These are phyloP conservation scores for Danaus melanippus DNA, from an alignment of 1,140 invertebrate genomes.

Conservation along the genomic window DNA sequence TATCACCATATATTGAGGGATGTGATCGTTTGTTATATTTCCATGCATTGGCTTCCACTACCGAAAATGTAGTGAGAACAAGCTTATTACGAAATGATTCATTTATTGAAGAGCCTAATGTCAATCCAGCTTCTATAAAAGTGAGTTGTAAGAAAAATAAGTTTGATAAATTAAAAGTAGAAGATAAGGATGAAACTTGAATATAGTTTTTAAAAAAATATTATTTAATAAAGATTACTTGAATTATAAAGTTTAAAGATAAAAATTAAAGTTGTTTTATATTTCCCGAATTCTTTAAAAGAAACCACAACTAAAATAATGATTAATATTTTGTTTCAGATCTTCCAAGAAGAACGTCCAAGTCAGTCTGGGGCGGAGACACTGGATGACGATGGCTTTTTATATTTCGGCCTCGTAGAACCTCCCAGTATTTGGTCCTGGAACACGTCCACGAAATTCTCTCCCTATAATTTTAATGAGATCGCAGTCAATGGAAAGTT, in stretches of 20 bases:
- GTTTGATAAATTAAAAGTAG: too few species aligned
- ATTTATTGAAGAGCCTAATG: constrained; percentile 55
- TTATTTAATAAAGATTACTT: too few species aligned
- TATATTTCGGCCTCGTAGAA: constrained; percentile 74
- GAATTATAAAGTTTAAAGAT: too few species aligned
- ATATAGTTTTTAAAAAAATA: too few species aligned
- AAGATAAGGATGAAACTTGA: too few species aligned
- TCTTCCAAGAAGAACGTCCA: constrained; percentile 61
- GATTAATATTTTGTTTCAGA: constrained; percentile 22
- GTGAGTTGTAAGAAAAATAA: constrained; percentile 28
- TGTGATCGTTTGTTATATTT: constrained; percentile 79
- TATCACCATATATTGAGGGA: constrained; percentile 70
- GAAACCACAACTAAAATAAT: too few species aligned
- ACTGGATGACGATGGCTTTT: constrained; percentile 72
- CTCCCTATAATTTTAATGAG: constrained; percentile 62
- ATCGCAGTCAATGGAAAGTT: constrained; percentile 70
- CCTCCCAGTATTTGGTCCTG: constrained; percentile 74
- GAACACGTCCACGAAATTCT: constrained; percentile 71
- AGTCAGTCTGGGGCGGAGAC: constrained; percentile 73
- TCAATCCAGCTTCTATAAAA: constrained; percentile 36
- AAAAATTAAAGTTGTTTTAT: too few species aligned
- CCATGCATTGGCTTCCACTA: constrained; percentile 80
- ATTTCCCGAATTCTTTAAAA: too few species aligned
- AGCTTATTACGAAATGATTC: constrained; percentile 75
- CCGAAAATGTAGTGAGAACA: constrained; percentile 79